Evolutionary conservation across 2,113 vertebrate species (phyloP).

Genomic region (Alethe diademata): DNA sequence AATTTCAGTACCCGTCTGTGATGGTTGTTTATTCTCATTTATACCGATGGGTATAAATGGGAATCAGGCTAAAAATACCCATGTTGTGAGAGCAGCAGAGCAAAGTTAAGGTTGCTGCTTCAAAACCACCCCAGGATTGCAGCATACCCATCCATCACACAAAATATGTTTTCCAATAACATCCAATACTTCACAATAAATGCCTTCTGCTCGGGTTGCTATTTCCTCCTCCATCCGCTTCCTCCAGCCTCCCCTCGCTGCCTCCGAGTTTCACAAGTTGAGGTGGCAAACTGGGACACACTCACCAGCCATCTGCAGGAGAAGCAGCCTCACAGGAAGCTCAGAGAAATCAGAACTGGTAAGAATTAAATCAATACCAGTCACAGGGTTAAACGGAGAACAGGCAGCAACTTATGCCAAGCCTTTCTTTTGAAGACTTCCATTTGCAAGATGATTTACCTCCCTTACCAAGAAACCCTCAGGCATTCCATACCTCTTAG

Average conservation of each 20-base stretch:
- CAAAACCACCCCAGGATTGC: neutral
- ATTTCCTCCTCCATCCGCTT: neutral
- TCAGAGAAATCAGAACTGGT: neutral
- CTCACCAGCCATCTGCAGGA: neutral
- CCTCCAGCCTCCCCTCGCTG: neutral
- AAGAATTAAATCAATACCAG: neutral
- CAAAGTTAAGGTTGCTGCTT: neutral
- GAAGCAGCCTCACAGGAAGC: neutral
- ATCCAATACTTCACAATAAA: neutral
- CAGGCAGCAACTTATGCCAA: neutral
- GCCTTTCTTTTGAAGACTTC: neutral
- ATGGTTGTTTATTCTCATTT: neutral
- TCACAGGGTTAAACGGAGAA: neutral
- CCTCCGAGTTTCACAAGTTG: neutral
- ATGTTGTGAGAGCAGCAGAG: neutral
- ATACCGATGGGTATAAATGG: constrained; percentile 29
- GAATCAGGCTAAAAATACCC: constrained; percentile 40
- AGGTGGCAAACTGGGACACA: neutral
- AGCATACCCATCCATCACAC: neutral
- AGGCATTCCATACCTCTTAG: neutral
- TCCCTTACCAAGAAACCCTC: neutral
- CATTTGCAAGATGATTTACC: neutral
- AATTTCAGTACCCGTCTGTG: constrained; percentile 20
- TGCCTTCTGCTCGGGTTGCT: neutral
- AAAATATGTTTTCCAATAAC: neutral